phyloP scores from a whole-genome alignment of 2,888 invertebrate species.

The Cremastinae sp. region DNA sequence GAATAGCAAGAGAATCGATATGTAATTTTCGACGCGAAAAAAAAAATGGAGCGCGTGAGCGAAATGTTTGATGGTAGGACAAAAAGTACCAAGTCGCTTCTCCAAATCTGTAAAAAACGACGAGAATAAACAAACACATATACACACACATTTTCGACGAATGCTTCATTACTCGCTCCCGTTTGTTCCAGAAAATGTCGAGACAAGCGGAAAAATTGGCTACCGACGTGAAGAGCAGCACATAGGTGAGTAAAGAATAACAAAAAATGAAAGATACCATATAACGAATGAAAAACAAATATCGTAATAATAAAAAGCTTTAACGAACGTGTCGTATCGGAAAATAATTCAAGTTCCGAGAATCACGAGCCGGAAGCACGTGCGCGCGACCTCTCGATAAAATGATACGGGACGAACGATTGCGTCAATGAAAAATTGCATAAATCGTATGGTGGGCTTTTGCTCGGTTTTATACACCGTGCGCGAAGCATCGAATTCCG shows the following conservation, averaged over 20 bases:
- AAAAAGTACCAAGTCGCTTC: background rate
- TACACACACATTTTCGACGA: background rate
- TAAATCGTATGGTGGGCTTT: conserved; percentile 50
- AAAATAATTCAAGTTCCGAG: background rate
- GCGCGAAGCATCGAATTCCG: conserved; percentile 71
- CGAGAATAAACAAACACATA: background rate
- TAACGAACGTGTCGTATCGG: background rate
- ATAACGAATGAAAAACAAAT: conserved; percentile 1
- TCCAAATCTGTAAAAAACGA: background rate
- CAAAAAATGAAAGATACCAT: background rate
- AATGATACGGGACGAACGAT: conserved; percentile 23
- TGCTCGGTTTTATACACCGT: conserved; percentile 50
- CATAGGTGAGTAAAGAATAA: conserved; percentile 57
- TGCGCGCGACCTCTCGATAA: conserved; percentile 18
- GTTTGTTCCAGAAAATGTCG: conserved; percentile 63
- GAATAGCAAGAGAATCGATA: background rate
- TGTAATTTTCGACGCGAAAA: background rate
- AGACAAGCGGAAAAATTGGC: conserved; percentile 60
- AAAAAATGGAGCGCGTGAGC: background rate
- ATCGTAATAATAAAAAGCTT: background rate
- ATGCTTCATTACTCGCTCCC: conserved; percentile 35
- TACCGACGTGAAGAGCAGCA: conserved; percentile 61
- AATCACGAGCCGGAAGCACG: background rate
- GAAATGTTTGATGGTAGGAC: background rate
- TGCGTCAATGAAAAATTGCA: conserved; percentile 57